Conservation (phyloP, 2,797 vertebrate genomes). For the Nannoperca australis region DNA sequence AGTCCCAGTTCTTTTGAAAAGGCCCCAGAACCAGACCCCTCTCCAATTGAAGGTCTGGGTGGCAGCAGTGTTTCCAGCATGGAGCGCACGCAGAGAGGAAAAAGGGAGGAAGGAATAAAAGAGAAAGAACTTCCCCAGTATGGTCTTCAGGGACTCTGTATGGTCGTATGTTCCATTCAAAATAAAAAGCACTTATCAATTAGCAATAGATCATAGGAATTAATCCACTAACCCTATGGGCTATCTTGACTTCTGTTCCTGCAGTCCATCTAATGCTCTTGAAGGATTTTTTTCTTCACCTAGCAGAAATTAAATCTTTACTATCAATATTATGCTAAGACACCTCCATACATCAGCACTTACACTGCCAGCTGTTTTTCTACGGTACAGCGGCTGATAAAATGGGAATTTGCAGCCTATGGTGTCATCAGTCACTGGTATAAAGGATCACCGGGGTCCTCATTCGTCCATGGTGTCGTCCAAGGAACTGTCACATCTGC, state of each 20-base stretch:
- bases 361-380: conserved; percentile 6
- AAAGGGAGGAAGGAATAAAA: conserved; percentile 19
- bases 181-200: conserved; percentile 31
- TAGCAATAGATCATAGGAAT: conserved; percentile 7
- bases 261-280: conserved; percentile 23
- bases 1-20: conserved; percentile 68
- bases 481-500: conserved; percentile 58
- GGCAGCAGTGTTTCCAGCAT: conserved; percentile 28
- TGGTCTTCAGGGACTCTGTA: conserved; percentile 45
- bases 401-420: conserved; percentile 1
- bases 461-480: conserved; percentile 41
- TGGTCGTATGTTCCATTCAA: conserved; percentile 27
- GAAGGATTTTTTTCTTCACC: conserved; percentile 11
- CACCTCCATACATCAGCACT: neutral
- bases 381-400: conserved; percentile 10
- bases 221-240: conserved; percentile 37
- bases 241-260: conserved; percentile 25
- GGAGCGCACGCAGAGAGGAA: conserved; percentile 17
- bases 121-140: conserved; percentile 26
- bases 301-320: conserved; percentile 21
- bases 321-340: conserved; percentile 15
- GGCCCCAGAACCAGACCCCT: conserved; percentile 42
- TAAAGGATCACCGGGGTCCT: conserved; percentile 44
- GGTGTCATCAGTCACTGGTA: conserved; percentile 66
- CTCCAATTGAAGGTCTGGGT: conserved; percentile 29